Conservation (phyloP, 2,888 invertebrate genomes). For the Pheosia tremula region DNA sequence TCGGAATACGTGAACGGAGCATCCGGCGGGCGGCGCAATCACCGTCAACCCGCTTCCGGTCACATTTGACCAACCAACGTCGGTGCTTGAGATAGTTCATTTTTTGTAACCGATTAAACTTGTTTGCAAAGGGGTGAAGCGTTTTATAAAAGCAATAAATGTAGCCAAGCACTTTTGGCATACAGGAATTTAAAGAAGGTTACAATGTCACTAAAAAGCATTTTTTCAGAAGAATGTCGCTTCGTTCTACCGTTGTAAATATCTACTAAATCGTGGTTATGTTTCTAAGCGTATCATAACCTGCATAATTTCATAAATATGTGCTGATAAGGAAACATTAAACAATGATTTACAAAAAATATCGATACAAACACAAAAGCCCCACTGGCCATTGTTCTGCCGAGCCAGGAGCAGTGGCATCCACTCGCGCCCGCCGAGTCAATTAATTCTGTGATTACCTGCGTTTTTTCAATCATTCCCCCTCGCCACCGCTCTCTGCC, state of each 20-base stretch:
- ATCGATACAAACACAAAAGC: neutral
- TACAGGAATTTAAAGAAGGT: too few relatives aligned
- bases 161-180: too few relatives aligned
- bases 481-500: neutral
- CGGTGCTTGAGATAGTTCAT: conserved; percentile 2
- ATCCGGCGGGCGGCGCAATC: conserved; percentile 1
- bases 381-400: conserved; percentile 8
- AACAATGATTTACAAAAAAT: neutral
- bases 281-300: too few relatives aligned
- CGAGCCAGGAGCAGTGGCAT: conserved; percentile 25
- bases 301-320: too few relatives aligned
- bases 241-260: too few relatives aligned
- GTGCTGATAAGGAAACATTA: neutral
- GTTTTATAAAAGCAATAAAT: too few relatives aligned
- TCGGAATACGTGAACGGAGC: neutral
- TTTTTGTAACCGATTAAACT: too few relatives aligned
- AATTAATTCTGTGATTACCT: conserved; percentile 59
- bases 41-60: conserved; percentile 34
- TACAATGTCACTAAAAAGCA: too few relatives aligned
- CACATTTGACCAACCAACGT: conserved; percentile 13
- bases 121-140: neutral
- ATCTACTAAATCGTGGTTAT: too few relatives aligned
- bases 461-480: conserved; percentile 44
- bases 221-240: too few relatives aligned
- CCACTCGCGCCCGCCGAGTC: conserved; percentile 35